Evolutionary conservation across 2,113 vertebrate genomes (phyloP).

Genomic region (Numida meleagris): DNA sequence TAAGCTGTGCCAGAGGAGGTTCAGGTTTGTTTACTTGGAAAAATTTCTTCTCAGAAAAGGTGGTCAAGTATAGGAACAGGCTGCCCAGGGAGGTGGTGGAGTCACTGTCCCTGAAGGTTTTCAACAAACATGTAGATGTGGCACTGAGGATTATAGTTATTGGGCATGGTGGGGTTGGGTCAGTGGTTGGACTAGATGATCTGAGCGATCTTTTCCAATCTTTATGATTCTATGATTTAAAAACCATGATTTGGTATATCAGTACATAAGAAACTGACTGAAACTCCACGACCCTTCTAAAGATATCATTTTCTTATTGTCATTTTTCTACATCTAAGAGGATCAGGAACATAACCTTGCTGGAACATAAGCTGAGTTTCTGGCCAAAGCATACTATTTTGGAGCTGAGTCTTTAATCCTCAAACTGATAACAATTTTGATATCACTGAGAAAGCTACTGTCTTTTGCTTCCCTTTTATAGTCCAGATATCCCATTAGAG

Average conservation of each 20-base stretch:
- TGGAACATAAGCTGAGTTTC: neutral
- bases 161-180: too few relatives aligned
- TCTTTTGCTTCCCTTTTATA: neutral
- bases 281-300: fast-evolving
- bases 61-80: too few relatives aligned
- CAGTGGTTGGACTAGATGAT: too few relatives aligned
- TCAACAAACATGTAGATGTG: too few relatives aligned
- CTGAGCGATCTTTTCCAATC: too few relatives aligned
- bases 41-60: too few relatives aligned
- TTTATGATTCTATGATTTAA: neutral
- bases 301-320: neutral
- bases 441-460: neutral
- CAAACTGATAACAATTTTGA: neutral
- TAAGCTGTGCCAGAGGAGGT: too few relatives aligned
- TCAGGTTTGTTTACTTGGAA: too few relatives aligned
- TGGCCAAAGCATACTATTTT: fast-evolving
- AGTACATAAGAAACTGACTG: neutral
- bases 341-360: fast-evolving
- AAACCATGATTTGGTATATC: neutral
- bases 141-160: too few relatives aligned
- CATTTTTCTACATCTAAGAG: neutral
- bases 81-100: too few relatives aligned
- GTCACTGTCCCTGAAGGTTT: too few relatives aligned
- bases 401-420: neutral
- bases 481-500: neutral